These are phyloP conservation scores for Heterodera schachtii DNA, from an alignment of 1,140 invertebrate species.

Conservation along the genomic window DNA sequence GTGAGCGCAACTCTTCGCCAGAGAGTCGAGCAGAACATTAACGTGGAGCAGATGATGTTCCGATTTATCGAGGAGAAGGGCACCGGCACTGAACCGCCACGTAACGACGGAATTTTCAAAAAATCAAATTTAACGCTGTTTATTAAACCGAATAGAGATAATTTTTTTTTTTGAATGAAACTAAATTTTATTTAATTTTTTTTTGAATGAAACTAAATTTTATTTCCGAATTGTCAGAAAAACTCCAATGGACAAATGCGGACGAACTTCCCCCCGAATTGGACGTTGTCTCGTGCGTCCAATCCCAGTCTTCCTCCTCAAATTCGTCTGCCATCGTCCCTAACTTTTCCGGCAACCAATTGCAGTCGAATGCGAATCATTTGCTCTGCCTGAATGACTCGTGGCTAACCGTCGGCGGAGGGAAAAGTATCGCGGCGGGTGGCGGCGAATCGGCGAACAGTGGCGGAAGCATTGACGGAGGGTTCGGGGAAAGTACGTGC, in stretches of 20 bases:
- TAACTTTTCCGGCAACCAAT: background rate
- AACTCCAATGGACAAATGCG: slow-evolving; percentile 46
- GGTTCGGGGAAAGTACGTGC: slow-evolving; percentile 10
- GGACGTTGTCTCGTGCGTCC: slow-evolving; percentile 33
- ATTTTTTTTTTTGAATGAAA: too few species aligned
- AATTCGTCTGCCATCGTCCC: slow-evolving; percentile 55
- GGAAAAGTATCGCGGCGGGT: background rate
- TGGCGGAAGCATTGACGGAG: slow-evolving; percentile 9
- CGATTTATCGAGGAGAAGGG: slow-evolving; percentile 60
- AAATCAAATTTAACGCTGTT: background rate
- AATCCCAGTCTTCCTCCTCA: slow-evolving; percentile 53
- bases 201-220: slow-evolving; percentile 9
- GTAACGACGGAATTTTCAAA: slow-evolving; percentile 43
- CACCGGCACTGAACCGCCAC: slow-evolving; percentile 58
- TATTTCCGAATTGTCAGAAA: slow-evolving; percentile 39
- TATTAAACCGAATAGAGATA: background rate
- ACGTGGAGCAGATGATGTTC: slow-evolving; percentile 58
- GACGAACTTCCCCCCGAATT: slow-evolving; percentile 52
- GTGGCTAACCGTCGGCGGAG: slow-evolving; percentile 35
- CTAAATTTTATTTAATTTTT: slow-evolving; percentile 14
- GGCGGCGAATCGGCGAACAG: background rate
- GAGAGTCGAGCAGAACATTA: slow-evolving; percentile 47
- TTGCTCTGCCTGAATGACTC: slow-evolving; percentile 45
- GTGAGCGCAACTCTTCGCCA: slow-evolving; percentile 55
- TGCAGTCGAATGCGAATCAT: slow-evolving; percentile 47